Evolutionary conservation across 1,140 invertebrate genomes (phyloP), one percentile per base, ranked within the genome.

Genomic region (Sitophilus oryzae): DNA sequence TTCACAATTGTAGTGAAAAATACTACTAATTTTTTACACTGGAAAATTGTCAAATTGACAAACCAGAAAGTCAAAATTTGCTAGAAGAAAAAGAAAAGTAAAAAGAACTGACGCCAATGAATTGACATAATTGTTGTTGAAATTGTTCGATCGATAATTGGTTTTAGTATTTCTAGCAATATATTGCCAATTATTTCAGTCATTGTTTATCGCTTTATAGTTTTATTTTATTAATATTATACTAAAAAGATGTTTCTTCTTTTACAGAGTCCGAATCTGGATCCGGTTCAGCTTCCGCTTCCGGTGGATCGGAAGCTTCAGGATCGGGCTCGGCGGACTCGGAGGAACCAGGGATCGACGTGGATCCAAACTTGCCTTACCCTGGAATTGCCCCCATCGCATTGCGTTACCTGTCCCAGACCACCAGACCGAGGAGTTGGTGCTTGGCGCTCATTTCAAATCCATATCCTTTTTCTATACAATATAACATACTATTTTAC

Each of bases 401-500:
- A 34, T 74, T 97, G 52, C 80, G 83, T 61, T 93, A 91, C 66
- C 77, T 98, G 55, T 84, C 87, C 21, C 95, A 98, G 71, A 86
- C 80, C 34, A 89, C 90, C 52, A 76, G 82, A 48, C 86, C 92
- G 22, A 81, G 94, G 68, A 91, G 85, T 74, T 91, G 88, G 87
- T 96, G 93, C 76, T 82, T 98, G 60, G 84, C 82, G 61, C 86
- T 96, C 74, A 96, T 97, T 74, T 95, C 92, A 40, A 97, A 96
- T 86, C 92, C 93, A 95, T 96, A 96, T 96, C 92, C 92, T 95
- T 95, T 95, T 84, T 57, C 14, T 18, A 41, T 21, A 42, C 15
- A 51, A 20, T 35, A 25, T 10, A 41, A 49, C 14, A 30, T 11
- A n/a, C n/a, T n/a, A n/a, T n/a, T n/a, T n/a, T n/a, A n/a, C n/a